Percentiles rank a stretch among this genome's conserved stretches.
These are phyloP conservation scores for Sebastes minor DNA, from an alignment of 2,797 vertebrate species.

Conservation along the genomic window DNA sequence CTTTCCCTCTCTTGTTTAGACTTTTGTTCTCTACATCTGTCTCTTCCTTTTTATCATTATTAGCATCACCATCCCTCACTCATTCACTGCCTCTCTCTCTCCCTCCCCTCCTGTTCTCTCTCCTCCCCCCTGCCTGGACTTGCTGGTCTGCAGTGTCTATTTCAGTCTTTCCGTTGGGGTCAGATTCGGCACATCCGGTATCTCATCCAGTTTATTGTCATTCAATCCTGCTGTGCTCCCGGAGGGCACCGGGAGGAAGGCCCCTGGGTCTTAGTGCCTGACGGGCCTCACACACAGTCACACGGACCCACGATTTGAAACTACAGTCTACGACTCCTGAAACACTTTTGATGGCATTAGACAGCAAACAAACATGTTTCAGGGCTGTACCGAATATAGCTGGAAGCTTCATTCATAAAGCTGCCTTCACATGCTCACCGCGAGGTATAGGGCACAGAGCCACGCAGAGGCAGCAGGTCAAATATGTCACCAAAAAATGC, in stretches of 20 bases:
- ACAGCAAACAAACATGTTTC: neutral
- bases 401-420: too few relatives aligned
- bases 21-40: neutral
- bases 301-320: neutral
- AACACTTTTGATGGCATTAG: neutral
- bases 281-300: neutral
- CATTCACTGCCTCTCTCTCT: neutral
- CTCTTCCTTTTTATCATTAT: conserved; percentile 12
- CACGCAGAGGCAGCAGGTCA: too few relatives aligned
- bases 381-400: too few relatives aligned
- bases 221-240: conserved; percentile 83
- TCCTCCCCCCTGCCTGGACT: conserved; percentile 59
- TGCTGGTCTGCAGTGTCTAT: conserved; percentile 85
- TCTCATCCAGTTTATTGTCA: conserved; percentile 88
- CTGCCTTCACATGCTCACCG: too few relatives aligned
- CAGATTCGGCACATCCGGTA: conserved; percentile 86
- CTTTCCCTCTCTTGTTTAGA: neutral
- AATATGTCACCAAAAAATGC: too few relatives aligned
- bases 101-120: conserved; percentile 6
- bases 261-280: conserved; percentile 80
- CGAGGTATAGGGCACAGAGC: too few relatives aligned
- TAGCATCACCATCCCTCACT: conserved; percentile 26
- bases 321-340: neutral
- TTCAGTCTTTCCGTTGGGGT: conserved; percentile 88
- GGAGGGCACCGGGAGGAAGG: conserved; percentile 64